phyloP scores from a whole-genome alignment of 2,113 vertebrate genomes.

The Tauraco erythrolophus region DNA sequence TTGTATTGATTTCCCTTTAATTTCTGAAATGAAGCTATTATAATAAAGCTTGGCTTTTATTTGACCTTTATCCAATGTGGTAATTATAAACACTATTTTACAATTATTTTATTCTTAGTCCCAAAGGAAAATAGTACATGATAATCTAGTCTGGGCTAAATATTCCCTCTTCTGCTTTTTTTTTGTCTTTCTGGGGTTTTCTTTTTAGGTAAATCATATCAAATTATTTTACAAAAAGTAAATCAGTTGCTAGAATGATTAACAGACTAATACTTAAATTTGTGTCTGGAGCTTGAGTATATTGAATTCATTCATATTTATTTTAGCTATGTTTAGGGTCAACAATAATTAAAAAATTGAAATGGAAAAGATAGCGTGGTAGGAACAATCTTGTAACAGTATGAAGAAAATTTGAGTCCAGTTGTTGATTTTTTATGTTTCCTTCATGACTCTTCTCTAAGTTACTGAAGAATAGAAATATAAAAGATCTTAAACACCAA shows the following conservation, averaged over 20 bases:
- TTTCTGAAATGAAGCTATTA: constrained; percentile 41
- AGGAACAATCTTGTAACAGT: neutral
- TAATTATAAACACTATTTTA: constrained; percentile 36
- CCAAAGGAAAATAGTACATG: neutral
- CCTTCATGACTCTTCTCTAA: neutral
- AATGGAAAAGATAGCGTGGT: neutral
- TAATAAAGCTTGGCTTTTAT: constrained; percentile 45
- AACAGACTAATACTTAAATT: neutral
- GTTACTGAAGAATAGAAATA: neutral
- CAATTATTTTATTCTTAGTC: constrained; percentile 38
- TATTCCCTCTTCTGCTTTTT: neutral
- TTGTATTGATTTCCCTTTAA: constrained; percentile 55
- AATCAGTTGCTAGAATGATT: neutral
- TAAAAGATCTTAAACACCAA: neutral
- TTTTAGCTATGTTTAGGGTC: neutral
- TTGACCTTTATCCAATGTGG: constrained; percentile 22
- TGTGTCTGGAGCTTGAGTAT: neutral
- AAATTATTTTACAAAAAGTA: neutral
- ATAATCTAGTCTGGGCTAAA: neutral
- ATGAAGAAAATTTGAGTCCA: neutral
- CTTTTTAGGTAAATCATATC: neutral
- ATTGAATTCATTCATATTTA: neutral
- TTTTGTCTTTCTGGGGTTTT: neutral
- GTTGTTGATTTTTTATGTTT: neutral
- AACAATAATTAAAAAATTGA: neutral